phyloP scores from a whole-genome alignment of 37 sponge, comb jelly and placozoan species.

The Amphimedon queenslandica region DNA sequence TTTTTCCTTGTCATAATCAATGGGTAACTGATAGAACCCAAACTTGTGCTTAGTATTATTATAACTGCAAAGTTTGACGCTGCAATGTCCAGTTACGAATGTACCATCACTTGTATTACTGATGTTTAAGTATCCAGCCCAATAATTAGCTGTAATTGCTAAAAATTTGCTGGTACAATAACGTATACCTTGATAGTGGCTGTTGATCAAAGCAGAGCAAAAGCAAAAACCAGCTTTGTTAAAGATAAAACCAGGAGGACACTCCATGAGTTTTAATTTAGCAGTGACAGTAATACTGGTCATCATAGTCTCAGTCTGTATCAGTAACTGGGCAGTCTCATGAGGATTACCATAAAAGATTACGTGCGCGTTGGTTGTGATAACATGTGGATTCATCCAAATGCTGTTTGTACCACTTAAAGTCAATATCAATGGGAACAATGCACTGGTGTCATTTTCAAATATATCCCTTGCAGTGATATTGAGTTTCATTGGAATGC shows the following conservation, averaged over 20 bases:
- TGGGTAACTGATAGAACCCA: no score
- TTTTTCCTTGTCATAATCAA: no score
- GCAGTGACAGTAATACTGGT: background rate
- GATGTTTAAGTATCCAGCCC: constrained; percentile 22
- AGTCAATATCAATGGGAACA: background rate
- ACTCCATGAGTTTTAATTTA: background rate
- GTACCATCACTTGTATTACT: no score
- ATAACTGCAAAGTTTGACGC: no score
- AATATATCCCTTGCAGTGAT: background rate
- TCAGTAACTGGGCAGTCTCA: background rate
- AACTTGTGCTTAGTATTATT: no score
- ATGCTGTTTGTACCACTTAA: no score
- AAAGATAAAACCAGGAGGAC: background rate
- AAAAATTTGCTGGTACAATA: background rate
- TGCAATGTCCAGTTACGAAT: no score
- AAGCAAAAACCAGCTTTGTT: background rate
- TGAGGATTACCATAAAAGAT: background rate
- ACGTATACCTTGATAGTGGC: background rate
- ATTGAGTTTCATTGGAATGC: no score
- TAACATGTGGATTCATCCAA: no score
- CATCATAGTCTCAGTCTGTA: no score
- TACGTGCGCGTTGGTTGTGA: background rate
- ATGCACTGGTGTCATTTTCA: no score
- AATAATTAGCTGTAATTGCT: constrained; percentile 4
- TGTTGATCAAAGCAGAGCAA: background rate